A percentile compares a stretch with the other conserved stretches of the same genome.
phyloP scores from a whole-genome alignment of 2,113 vertebrate species.

The Toxotes chatareus region DNA sequence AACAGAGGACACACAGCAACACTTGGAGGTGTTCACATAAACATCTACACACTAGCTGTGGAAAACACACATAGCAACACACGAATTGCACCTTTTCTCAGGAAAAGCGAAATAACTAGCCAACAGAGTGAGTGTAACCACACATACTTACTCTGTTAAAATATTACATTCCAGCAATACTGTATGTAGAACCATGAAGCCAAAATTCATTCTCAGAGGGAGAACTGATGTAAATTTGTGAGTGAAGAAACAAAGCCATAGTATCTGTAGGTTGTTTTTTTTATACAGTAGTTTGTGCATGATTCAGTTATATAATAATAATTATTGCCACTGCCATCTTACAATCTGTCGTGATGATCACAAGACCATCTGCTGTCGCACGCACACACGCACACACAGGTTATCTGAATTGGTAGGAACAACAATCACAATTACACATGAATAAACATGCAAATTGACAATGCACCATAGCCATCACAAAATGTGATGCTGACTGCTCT shows the following conservation, averaged over 20 bases:
- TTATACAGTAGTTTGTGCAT: slow-evolving; percentile 59
- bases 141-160: slow-evolving; percentile 36
- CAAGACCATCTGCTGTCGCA: slow-evolving; percentile 67
- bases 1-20: slow-evolving; percentile 56
- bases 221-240: slow-evolving; percentile 49
- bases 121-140: slow-evolving; percentile 28
- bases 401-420: slow-evolving; percentile 19
- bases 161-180: slow-evolving; percentile 75
- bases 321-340: slow-evolving; percentile 65
- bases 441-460: slow-evolving; percentile 5
- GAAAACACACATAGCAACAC: slow-evolving; percentile 28
- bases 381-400: slow-evolving; percentile 13
- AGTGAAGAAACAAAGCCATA: slow-evolving; percentile 71
- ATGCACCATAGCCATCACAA: slow-evolving; percentile 1
- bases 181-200: slow-evolving; percentile 55
- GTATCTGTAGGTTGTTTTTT: slow-evolving; percentile 59
- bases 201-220: slow-evolving; percentile 49
- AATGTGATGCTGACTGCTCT: slow-evolving; percentile 38
- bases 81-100: slow-evolving; percentile 69
- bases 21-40: slow-evolving; percentile 17
- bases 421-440: slow-evolving; percentile 25
- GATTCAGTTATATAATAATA: slow-evolving; percentile 54
- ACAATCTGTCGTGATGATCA: slow-evolving; percentile 59
- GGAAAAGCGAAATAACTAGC: slow-evolving; percentile 63
- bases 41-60: slow-evolving; percentile 23